A percentile compares a stretch with the other conserved stretches of the same genome.
Conservation (phyloP, 2,888 invertebrate species). For the Chloroclystis v-ata region DNA sequence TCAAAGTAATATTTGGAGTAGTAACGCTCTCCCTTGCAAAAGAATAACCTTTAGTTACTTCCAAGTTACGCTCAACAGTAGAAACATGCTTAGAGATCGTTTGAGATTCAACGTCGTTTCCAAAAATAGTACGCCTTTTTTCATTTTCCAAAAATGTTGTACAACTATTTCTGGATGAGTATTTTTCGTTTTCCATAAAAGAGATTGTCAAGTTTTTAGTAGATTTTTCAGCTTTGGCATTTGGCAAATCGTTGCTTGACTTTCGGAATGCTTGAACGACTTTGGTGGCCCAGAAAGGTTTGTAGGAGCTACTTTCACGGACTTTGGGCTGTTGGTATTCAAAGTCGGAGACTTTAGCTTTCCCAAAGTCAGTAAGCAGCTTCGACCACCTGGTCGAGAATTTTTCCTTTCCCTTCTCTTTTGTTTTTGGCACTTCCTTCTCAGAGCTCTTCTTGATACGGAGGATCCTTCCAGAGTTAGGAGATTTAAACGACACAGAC, state of each 20-base stretch:
- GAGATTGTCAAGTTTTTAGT: not conserved
- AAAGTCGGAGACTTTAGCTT: slow-evolving; percentile 57
- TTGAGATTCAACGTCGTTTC: slow-evolving; percentile 25
- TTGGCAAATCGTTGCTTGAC: slow-evolving; percentile 22
- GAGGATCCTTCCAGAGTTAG: slow-evolving; percentile 54
- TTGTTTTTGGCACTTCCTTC: slow-evolving; percentile 11
- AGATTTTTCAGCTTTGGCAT: slow-evolving; percentile 9
- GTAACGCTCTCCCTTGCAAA: slow-evolving; percentile 7
- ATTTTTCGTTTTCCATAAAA: slow-evolving; percentile 8
- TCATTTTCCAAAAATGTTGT: slow-evolving; percentile 12
- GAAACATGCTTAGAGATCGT: slow-evolving; percentile 20
- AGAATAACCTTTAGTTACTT: slow-evolving; percentile 14
- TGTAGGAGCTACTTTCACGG: slow-evolving; percentile 52
- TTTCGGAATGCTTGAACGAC: slow-evolving; percentile 32
- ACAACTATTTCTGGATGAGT: slow-evolving; percentile 3
- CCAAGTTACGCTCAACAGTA: slow-evolving; percentile 19
- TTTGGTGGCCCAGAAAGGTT: slow-evolving; percentile 63
- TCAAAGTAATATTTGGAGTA: slow-evolving; percentile 10
- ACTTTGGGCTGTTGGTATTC: slow-evolving; percentile 54
- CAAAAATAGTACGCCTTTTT: slow-evolving; percentile 10
- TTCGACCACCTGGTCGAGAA: slow-evolving; percentile 43
- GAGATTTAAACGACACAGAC: slow-evolving; percentile 58
- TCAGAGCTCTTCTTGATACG: slow-evolving; percentile 34
- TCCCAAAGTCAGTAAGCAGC: slow-evolving; percentile 55
- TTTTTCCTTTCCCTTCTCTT: slow-evolving; percentile 26